Evolutionary conservation across 2,888 invertebrate genomes (phyloP), one percentile per base, ranked within the genome.

Genomic region (Podotricha telesiphe): DNA sequence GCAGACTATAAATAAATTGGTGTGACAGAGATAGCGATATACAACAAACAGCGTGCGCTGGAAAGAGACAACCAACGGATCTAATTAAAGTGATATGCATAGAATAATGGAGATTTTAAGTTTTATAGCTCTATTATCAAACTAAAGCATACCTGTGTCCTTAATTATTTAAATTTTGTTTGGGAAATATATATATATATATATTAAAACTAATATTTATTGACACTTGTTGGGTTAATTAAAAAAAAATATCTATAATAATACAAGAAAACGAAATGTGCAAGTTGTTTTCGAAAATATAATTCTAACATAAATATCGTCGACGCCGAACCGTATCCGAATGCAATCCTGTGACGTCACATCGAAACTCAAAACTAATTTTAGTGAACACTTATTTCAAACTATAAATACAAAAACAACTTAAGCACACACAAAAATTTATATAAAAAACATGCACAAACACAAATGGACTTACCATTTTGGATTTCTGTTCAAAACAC

Each of bases 1-100:
- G 79, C 77, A 78, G 76, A 78, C 88, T 88, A 89, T 88, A 88
- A 89, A 88, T 89, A 88, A 85, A 82, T 82, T 76, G 75, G 76
- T 73, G 80, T 74, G 82, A 89, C 72, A 72, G 82, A 82, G 86
- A 87, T 67, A 76, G 77, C 11, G 6, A 74, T 59, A 70, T 71
- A 84, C 56, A 71, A 67, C 67, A 73, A 75, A 72, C 70, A 73
- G 73, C 75, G 68, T 53, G 72, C 40, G 83, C 72, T 51, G 77
- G 84, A 88, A 74, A 78, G 86, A 79, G 88, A 89, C 72, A 76
- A 71, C 75, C 67, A 67, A 71, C 51, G 48, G 19, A 40, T 65
- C 63, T 56, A 68, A 72, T 69, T 72, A 73, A 65, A 56, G 48
- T 58, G 61, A 65, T 67, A 67, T 68, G 62, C 71, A 71, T 68